These are phyloP conservation scores for Artemia franciscana DNA, from an alignment of 1,140 invertebrate genomes.

Conservation along the genomic window DNA sequence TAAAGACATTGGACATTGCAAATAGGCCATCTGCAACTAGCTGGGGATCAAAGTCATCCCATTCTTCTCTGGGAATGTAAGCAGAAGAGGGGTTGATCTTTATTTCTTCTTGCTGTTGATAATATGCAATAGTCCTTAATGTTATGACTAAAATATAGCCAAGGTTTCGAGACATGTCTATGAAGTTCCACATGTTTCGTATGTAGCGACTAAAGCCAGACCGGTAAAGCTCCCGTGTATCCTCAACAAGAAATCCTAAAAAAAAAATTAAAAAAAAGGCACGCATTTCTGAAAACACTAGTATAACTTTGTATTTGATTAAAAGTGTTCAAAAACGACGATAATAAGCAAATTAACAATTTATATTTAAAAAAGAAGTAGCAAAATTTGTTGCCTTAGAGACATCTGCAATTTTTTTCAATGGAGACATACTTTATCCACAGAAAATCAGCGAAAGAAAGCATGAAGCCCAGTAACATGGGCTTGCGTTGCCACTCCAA, in stretches of 20 bases:
- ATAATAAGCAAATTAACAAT: no score
- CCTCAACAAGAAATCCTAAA: slow-evolving; percentile 75
- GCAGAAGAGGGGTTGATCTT: slow-evolving; percentile 32
- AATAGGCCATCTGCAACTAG: slow-evolving; percentile 82
- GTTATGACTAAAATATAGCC: slow-evolving; percentile 55
- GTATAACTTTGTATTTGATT: no score
- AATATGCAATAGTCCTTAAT: slow-evolving; percentile 46
- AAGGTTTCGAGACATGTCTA: slow-evolving; percentile 71
- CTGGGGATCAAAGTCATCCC: slow-evolving; percentile 82
- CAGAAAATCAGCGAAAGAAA: no score
- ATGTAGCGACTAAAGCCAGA: slow-evolving; percentile 61
- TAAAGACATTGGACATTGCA: slow-evolving; percentile 83
- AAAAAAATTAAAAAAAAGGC: no score
- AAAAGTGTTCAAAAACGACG: no score
- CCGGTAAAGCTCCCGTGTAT: slow-evolving; percentile 63
- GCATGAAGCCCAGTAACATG: no score
- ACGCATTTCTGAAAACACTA: no score
- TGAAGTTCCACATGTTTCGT: slow-evolving; percentile 84
- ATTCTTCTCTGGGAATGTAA: slow-evolving; percentile 51
- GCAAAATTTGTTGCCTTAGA: no score
- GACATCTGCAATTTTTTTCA: no score
- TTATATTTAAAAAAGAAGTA: no score
- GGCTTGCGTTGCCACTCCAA: no score
- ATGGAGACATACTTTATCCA: no score
- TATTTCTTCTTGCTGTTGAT: slow-evolving; percentile 44